A percentile compares a stretch with the other conserved stretches of the same genome.
phyloP scores from a whole-genome alignment of 1,140 invertebrate species.

The Drosophila ogumai region DNA sequence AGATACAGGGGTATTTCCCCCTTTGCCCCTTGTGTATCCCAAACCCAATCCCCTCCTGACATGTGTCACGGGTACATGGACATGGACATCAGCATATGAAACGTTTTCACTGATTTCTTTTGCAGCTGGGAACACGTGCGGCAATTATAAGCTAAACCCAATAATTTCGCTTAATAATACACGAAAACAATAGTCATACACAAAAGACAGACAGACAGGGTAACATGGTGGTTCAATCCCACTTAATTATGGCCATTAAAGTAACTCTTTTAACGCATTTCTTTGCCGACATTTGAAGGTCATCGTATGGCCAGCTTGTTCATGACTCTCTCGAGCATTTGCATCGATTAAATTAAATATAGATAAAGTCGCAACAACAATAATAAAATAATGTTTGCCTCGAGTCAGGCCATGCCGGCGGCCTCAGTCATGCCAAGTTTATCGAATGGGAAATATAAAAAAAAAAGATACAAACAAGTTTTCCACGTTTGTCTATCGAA shows the following conservation, averaged over 20 bases:
- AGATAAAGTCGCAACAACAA: slow-evolving; percentile 36
- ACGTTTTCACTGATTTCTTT: slow-evolving; percentile 30
- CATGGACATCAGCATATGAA: slow-evolving; percentile 57
- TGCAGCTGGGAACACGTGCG: slow-evolving; percentile 61
- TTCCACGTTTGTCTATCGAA: slow-evolving; percentile 55
- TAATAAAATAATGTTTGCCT: slow-evolving; percentile 55
- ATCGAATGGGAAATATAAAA: slow-evolving; percentile 37
- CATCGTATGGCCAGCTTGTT: slow-evolving; percentile 10
- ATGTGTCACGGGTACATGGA: slow-evolving; percentile 59
- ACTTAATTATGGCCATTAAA: slow-evolving; percentile 38
- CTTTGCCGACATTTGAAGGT: slow-evolving; percentile 50
- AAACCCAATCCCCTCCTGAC: slow-evolving; percentile 17
- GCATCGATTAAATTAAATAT: slow-evolving; percentile 59
- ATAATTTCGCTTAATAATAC: slow-evolving; percentile 68
- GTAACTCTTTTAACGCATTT: slow-evolving; percentile 39
- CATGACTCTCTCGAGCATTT: slow-evolving; percentile 45
- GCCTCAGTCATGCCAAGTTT: slow-evolving; percentile 63
- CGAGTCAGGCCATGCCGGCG: slow-evolving; percentile 34
- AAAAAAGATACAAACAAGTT: slow-evolving; percentile 48
- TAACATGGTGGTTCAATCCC: slow-evolving; percentile 33
- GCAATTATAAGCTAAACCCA: slow-evolving; percentile 58
- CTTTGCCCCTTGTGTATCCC: neutral
- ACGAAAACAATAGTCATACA: slow-evolving; percentile 24
- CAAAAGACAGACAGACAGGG: slow-evolving; percentile 13
- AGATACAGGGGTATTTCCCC: slow-evolving; percentile 28